Conservation (phyloP, 2,113 vertebrate species). For the Heterotis niloticus region DNA sequence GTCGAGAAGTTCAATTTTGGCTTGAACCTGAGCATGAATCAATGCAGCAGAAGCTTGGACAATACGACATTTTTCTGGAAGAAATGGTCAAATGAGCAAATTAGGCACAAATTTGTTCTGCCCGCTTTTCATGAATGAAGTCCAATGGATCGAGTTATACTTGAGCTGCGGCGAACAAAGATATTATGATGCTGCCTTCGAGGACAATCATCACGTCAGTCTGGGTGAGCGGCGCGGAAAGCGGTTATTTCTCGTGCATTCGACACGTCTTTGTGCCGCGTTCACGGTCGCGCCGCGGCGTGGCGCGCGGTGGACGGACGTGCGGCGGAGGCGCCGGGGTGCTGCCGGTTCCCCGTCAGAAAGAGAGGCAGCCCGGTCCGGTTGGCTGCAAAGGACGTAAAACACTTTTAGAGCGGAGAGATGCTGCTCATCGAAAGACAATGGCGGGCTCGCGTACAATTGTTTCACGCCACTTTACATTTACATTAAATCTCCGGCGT, state of each 20-base stretch:
- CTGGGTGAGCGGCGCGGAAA: neutral
- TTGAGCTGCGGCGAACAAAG: neutral
- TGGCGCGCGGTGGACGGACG: too few species aligned
- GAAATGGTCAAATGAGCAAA: too few species aligned
- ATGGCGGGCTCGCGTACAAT: neutral
- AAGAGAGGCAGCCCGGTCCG: neutral
- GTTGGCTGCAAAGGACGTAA: neutral
- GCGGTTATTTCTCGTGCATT: slow-evolving; percentile 19
- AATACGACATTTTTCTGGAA: too few species aligned
- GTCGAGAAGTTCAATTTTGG: too few species aligned
- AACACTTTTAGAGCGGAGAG: neutral
- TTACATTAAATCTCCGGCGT: slow-evolving; percentile 35
- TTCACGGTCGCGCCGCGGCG: neutral
- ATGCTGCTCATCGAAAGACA: slow-evolving; percentile 3
- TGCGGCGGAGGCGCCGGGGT: neutral
- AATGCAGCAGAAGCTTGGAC: too few species aligned
- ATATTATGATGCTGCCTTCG: neutral
- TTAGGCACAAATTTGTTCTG: too few species aligned
- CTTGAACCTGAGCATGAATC: too few species aligned
- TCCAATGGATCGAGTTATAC: neutral
- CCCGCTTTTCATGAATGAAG: too few species aligned
- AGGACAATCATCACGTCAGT: neutral
- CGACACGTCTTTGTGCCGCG: slow-evolving; percentile 1
- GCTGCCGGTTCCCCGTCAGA: neutral
- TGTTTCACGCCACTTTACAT: slow-evolving; percentile 23